Base-by-base conservation (phyloP, 1,140 invertebrate species). In the Drosophila virilis region DNA sequence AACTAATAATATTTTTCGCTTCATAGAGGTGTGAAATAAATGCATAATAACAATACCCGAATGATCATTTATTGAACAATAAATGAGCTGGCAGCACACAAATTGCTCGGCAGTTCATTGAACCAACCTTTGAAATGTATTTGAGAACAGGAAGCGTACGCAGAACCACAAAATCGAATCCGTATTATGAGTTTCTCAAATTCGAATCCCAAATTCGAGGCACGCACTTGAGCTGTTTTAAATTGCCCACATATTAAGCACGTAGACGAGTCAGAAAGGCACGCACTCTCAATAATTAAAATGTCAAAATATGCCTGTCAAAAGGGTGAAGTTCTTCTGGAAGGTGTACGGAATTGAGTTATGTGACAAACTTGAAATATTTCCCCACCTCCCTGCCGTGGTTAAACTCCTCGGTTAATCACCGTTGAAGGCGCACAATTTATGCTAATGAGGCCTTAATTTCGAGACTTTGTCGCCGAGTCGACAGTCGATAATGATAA, bases 391-490 rank as follows among this genome's bases (percentile, higher is more conserved):
- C 42, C 38, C 22, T 42, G 46, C 33, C 59, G 37, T 65, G 73
- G 54, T 38, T 71, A 48, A n/a, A 50, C 17, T 37, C 13, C 51
- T 15, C 61, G 6, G 43, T 74, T 67, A 74, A 71, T 67, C 65
- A 71, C 65, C 57, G 71, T 67, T 75, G 54, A 73, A 73, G 46
- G 40, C 59, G 57, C 68, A 43, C 55, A 45, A 13, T 67, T 70
- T 73, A 86, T 86, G 82, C 79, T 79, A 88, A 86, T 86, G 82
- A 79, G 76, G 46, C 61, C 83, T 86, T 79, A 69, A 83, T 79
- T 88, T 83, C 22, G 42, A 76, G 66, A 46, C 52, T 70, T 69
- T 55, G 67, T 62, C 59, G 51, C 59, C 37, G 69, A 66, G 61
- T 54, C 51, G 54, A 67, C 64, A 51, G 48, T 74, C 46, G 55